phyloP scores from a whole-genome alignment of 1,140 invertebrate genomes.

The Drosophila sechellia region DNA sequence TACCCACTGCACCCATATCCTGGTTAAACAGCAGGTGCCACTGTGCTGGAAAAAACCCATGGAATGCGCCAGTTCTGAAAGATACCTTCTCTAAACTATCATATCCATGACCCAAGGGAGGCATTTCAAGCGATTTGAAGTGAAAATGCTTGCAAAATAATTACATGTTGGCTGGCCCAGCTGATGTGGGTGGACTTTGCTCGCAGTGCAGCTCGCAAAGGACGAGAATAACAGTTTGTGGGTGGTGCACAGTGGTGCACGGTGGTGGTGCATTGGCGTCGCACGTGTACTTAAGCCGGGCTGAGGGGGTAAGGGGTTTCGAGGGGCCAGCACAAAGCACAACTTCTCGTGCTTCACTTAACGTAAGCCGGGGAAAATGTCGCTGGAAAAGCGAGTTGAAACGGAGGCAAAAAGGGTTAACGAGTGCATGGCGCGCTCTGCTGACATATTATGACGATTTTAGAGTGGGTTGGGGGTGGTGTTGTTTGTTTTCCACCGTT shows the following conservation, averaged over 20 bases:
- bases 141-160: too few species aligned
- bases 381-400: constrained; percentile 3
- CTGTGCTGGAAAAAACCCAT: background rate
- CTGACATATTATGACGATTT: constrained; percentile 30
- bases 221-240: constrained; percentile 5
- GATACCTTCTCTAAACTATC: too few species aligned
- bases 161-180: too few species aligned
- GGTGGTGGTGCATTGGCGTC: background rate
- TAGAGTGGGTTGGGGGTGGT: background rate
- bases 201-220: background rate
- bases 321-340: constrained; percentile 17
- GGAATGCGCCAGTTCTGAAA: too few species aligned
- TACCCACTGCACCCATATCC: background rate
- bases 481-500: background rate
- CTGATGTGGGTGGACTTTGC: too few species aligned
- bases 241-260: background rate
- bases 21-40: constrained; percentile 10
- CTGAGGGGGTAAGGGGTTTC: background rate
- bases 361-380: constrained; percentile 25
- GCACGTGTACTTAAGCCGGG: constrained; percentile 32
- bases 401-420: background rate
- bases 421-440: background rate
- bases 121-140: too few species aligned
- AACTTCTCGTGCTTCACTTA: constrained; percentile 45
- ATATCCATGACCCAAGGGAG: too few species aligned